Evolutionary conservation across 2,113 vertebrate genomes (phyloP).

Genomic region (Pseudolaguvia tuberculata): DNA sequence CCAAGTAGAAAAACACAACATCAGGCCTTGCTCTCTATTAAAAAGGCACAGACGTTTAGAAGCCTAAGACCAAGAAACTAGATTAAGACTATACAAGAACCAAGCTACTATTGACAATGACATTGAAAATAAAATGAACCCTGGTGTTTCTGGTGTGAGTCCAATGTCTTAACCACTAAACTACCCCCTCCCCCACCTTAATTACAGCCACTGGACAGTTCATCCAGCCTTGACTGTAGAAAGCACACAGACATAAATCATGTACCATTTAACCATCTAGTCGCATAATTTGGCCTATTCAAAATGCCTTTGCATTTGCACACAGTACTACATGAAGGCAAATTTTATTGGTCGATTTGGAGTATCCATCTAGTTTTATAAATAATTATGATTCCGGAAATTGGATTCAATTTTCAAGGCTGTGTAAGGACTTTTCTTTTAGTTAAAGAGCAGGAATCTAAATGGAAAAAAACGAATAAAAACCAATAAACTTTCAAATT

Average conservation of each 20-base stretch:
- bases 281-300: neutral
- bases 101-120: slow-evolving; percentile 58
- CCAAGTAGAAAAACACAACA: slow-evolving; percentile 46
- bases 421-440: neutral
- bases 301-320: neutral
- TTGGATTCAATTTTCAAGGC: neutral
- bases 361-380: neutral
- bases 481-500: neutral
- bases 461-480: neutral
- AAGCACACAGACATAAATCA: neutral
- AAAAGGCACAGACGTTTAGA: slow-evolving; percentile 54
- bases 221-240: slow-evolving; percentile 63
- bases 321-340: neutral
- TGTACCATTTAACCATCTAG: neutral
- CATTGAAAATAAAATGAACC: slow-evolving; percentile 61
- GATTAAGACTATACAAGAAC: slow-evolving; percentile 66
- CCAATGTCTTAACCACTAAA: no score
- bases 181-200: no score
- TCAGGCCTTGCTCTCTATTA: slow-evolving; percentile 42
- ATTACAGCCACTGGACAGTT: slow-evolving; percentile 68
- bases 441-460: neutral
- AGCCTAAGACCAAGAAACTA: slow-evolving; percentile 64
- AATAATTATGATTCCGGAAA: neutral
- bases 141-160: no score
- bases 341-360: slow-evolving; percentile 1